These are phyloP conservation scores for Bolborhynchus lineola DNA, from an alignment of 2,113 vertebrate species.

Conservation along the genomic window DNA sequence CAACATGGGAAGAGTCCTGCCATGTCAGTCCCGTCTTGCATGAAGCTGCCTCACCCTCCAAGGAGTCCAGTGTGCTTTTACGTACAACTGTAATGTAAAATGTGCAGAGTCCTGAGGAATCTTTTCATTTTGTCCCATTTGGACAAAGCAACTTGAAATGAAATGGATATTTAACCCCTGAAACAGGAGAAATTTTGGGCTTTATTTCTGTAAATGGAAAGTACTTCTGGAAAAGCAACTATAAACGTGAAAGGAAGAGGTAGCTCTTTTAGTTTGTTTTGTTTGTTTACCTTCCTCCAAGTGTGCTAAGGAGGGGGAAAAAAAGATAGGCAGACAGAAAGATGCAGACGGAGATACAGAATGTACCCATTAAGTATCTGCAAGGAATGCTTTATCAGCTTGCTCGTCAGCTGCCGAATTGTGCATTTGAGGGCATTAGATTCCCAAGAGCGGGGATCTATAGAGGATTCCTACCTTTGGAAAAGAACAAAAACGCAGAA, in stretches of 20 bases:
- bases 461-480: slow-evolving; percentile 59
- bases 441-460: slow-evolving; percentile 30
- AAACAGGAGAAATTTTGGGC: neutral
- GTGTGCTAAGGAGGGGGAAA: neutral
- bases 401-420: neutral
- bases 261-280: neutral
- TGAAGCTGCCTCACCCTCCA: neutral
- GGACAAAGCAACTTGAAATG: neutral
- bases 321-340: slow-evolving; percentile 36
- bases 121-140: neutral
- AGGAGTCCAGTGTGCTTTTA: neutral
- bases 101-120: neutral
- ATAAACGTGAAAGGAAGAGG: neutral
- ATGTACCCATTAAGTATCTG: neutral
- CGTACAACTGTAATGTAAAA: neutral
- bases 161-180: neutral
- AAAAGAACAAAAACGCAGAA: slow-evolving; percentile 64
- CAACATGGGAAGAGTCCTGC: fast-evolving
- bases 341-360: slow-evolving; percentile 21
- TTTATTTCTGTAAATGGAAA: neutral
- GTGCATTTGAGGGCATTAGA: slow-evolving; percentile 19
- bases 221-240: neutral
- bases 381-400: slow-evolving; percentile 45
- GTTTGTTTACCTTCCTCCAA: slow-evolving; percentile 22
- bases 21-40: neutral